These are phyloP conservation scores for Pseudonaja textilis DNA, from an alignment of 2,113 vertebrate species.

Conservation along the genomic window DNA sequence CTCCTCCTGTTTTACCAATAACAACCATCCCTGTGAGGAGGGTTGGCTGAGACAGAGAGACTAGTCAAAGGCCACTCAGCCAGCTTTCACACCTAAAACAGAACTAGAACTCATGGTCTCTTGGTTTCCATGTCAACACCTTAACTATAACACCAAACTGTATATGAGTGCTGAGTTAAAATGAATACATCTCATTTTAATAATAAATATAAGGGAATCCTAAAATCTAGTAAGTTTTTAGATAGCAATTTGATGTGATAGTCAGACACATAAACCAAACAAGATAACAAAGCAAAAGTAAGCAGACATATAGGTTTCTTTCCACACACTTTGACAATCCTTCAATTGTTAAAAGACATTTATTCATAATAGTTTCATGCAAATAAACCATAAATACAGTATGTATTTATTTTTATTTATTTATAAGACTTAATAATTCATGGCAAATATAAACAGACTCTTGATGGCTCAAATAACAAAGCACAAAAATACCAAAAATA, in stretches of 20 bases:
- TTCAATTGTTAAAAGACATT: background rate
- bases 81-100: background rate
- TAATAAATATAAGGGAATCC: background rate
- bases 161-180: too few species aligned
- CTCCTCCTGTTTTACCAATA: background rate
- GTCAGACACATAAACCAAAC: background rate
- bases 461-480: background rate
- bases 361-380: background rate
- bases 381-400: background rate
- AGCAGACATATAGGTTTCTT: background rate
- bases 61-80: background rate
- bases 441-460: background rate
- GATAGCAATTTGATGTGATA: constrained; percentile 11
- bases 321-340: background rate
- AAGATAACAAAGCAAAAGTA: background rate
- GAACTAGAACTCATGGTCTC: background rate
- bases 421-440: background rate
- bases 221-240: background rate
- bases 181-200: background rate
- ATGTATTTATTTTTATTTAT: background rate
- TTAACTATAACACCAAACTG: background rate
- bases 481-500: background rate
- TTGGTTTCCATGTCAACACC: background rate
- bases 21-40: background rate
- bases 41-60: background rate